phyloP scores from a whole-genome alignment of 2,888 invertebrate species.

The Lamellibrachia satsuma region DNA sequence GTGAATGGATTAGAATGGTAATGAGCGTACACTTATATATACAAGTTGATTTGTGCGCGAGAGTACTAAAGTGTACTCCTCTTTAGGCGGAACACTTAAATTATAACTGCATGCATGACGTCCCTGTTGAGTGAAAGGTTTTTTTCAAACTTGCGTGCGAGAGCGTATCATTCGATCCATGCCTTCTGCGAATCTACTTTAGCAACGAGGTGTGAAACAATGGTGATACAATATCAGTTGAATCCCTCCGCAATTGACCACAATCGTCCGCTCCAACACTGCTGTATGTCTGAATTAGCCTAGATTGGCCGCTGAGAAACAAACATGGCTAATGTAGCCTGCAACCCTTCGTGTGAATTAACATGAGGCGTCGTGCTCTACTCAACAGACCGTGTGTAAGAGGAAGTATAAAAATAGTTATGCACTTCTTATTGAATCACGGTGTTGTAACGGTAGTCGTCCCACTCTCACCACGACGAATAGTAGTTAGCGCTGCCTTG shows the following conservation, averaged over 20 bases:
- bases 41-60: too few relatives aligned
- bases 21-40: too few relatives aligned
- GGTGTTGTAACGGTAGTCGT: background rate
- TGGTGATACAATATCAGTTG: background rate
- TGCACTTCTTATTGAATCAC: background rate
- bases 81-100: background rate
- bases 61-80: too few relatives aligned
- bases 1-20: too few relatives aligned
- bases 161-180: background rate
- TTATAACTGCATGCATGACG: background rate
- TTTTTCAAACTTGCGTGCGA: background rate
- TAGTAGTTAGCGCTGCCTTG: background rate
- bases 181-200: background rate
- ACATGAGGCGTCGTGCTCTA: background rate
- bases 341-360: constrained; percentile 1
- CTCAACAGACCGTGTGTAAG: background rate
- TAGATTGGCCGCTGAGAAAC: background rate
- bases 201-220: background rate
- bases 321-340: background rate
- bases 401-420: background rate
- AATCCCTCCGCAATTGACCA: background rate
- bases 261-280: too few relatives aligned
- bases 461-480: background rate
- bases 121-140: background rate
- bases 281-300: background rate